A percentile compares a stretch with the other conserved stretches of the same genome.
phyloP scores from a whole-genome alignment of 92 coral and sea anemone genomes.

The Actinostola sp. region DNA sequence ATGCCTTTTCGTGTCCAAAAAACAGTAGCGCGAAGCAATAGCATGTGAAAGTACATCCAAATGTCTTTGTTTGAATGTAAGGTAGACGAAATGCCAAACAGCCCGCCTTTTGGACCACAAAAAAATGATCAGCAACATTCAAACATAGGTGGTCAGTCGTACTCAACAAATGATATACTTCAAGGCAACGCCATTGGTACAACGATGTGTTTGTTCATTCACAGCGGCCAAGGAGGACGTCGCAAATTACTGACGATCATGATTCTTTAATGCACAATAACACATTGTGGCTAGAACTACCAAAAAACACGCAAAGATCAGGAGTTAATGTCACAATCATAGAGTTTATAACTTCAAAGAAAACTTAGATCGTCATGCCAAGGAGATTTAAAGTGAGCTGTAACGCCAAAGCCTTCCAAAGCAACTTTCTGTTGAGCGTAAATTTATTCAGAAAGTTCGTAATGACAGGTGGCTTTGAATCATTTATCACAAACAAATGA shows the following conservation, averaged over 20 bases:
- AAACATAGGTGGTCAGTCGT: slow-evolving; percentile 13
- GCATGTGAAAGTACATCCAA: not conserved
- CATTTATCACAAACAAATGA: slow-evolving; percentile 88
- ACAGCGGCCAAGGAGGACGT: slow-evolving; percentile 26
- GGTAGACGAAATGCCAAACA: slow-evolving; percentile 4
- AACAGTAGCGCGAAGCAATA: not conserved
- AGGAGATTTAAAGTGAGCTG: too few species aligned
- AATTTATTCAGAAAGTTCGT: slow-evolving; percentile 77
- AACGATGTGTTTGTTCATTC: slow-evolving; percentile 32
- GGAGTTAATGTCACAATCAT: not conserved
- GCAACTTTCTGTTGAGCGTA: slow-evolving; percentile 15
- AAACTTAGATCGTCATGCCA: not conserved
- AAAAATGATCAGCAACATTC: slow-evolving; percentile 28
- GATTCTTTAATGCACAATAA: slow-evolving; percentile 82
- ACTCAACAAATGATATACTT: slow-evolving; percentile 18
- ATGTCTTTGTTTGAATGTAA: not conserved
- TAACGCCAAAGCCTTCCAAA: not conserved
- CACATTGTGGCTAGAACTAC: slow-evolving; percentile 66
- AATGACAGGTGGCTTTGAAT: slow-evolving; percentile 86
- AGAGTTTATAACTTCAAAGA: not conserved
- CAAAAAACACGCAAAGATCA: slow-evolving; percentile 65
- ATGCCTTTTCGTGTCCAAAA: not conserved
- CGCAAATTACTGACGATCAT: slow-evolving; percentile 74
- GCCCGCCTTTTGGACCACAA: slow-evolving; percentile 32
- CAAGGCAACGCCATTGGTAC: slow-evolving; percentile 31